Evolutionary conservation across 2,113 vertebrate genomes (phyloP), one percentile per base, ranked within the genome.

Genomic region (Cheilinus undulatus): DNA sequence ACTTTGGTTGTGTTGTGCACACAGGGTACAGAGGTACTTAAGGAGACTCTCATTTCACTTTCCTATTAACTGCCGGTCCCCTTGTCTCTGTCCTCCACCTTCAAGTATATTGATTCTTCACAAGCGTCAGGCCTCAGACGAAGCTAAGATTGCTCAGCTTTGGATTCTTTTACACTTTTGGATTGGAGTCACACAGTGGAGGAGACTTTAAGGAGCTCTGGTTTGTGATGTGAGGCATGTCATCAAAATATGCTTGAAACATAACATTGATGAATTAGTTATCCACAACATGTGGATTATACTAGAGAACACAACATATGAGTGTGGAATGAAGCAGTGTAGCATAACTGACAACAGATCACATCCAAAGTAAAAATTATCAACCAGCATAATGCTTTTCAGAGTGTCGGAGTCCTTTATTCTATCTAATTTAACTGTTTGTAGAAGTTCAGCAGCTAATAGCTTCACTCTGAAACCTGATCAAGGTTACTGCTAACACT

Each of bases 31-130:
- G 67, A 73, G 74, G 59, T 77, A 78, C 71, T 87, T 76, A 78
- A 71, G 42, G 51, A 79, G 73, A 79, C 48, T 78, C 42, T 80
- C 73, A 75, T 82, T 86, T 86, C 56, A 75, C 63, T 73, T 80
- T 84, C 51, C 78, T 78, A 87, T 82, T 84, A 83, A 84, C 56
- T 69, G 62, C 14, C 34, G 58, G 46, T 52, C 43, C 53, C 68
- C 76, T 65, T 70, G 79, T 73, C 73, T 75, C 74, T 17, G 36
- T 82, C 61, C 59, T 78, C 62, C 76, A 58, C 19, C 60, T 50
- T 79, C 66, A 56, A 59, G 50, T 73, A 42, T 78, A 85, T 78
- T 79, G 86, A 87, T 86, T 87, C 15, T 24, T 71, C 82, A 76
- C 38, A 65, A 34, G 26, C 74, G 46, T 5, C 14, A 22, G 10